phyloP scores from a whole-genome alignment of 2,113 vertebrate species.

The Hypanus sabinus region DNA sequence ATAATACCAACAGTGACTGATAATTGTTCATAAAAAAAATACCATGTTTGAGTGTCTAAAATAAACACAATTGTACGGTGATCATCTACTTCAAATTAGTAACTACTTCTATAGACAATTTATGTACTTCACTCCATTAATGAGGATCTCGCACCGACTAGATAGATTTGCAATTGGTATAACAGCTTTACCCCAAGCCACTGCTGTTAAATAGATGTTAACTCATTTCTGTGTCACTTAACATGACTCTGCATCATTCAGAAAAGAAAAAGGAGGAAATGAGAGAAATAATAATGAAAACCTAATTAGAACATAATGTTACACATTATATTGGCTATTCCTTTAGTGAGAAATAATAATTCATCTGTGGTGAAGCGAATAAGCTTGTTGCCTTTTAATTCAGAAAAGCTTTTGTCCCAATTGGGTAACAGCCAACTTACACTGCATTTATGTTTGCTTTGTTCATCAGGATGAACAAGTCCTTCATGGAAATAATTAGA shows the following conservation, averaged over 20 bases:
- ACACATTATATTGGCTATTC: background rate
- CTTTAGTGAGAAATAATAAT: background rate
- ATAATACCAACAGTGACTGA: background rate
- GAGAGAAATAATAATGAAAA: too few relatives aligned
- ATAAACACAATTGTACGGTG: background rate
- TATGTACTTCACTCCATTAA: background rate
- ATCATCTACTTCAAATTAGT: background rate
- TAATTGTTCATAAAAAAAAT: background rate
- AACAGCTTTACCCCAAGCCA: background rate
- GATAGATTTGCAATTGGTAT: background rate
- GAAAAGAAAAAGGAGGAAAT: background rate
- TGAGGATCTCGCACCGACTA: background rate
- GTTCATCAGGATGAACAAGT: slow-evolving; percentile 24
- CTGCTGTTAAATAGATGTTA: too few relatives aligned
- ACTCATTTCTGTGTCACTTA: background rate
- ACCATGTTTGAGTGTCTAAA: background rate
- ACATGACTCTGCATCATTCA: background rate
- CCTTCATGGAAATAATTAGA: slow-evolving; percentile 19
- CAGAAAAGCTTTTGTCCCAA: slow-evolving; percentile 15
- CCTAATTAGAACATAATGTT: background rate
- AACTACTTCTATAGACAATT: background rate
- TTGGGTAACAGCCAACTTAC: background rate
- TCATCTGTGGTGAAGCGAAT: background rate
- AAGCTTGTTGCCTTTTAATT: background rate
- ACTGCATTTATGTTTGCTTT: background rate